Base-by-base conservation (phyloP, 2,113 vertebrate species). In the Regulus satrapa region DNA sequence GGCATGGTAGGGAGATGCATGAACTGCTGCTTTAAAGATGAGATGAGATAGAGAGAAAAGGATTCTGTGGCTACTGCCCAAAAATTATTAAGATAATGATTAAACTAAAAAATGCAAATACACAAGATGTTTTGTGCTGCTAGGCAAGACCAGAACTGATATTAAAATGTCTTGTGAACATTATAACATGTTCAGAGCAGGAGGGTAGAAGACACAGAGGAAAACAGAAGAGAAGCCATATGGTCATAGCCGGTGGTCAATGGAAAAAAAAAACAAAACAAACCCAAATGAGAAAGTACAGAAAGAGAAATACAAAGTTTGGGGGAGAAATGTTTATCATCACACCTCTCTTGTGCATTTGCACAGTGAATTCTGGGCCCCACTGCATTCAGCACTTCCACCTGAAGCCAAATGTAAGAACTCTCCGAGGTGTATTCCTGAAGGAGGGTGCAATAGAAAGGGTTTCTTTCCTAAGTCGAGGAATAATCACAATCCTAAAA, bases 41-140 rank as follows among this genome's bases (percentile, higher is more conserved):
- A 94, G 51, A 83, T 15, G 74, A 92, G 54, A 52, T 55, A 78
- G 73, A 84, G 69, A 40, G 66, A 74, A 95, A 94, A 96, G 95
- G 94, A 97, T 97, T 95, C 56, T 85, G 88, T 97, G 97, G 96
- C 97, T 97, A 98, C 96, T 88, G 86, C 97, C 95, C 94, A 95
- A 97, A 97, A 98, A 98, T 97, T 97, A 97, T 91, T 96, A 97
- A 98, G 88, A 93, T 97, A 97, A 97, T 97, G 91, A 98, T 97
- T 98, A 97, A 98, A 96, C 90, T 96, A 88, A 96, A 97, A 98
- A 97, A 97, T 98, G 97, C 97, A 98, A 98, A 98, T 98, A 94
- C 86, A 95, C 92, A 97, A 98, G 97, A 97, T 97, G 96, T 97
- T 97, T 97, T 96, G 96, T 96, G 97, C 96, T 98, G 94, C 94